These are phyloP conservation scores for Drosophila meridionalis DNA, from an alignment of 2,888 invertebrate species.

Conservation along the genomic window DNA sequence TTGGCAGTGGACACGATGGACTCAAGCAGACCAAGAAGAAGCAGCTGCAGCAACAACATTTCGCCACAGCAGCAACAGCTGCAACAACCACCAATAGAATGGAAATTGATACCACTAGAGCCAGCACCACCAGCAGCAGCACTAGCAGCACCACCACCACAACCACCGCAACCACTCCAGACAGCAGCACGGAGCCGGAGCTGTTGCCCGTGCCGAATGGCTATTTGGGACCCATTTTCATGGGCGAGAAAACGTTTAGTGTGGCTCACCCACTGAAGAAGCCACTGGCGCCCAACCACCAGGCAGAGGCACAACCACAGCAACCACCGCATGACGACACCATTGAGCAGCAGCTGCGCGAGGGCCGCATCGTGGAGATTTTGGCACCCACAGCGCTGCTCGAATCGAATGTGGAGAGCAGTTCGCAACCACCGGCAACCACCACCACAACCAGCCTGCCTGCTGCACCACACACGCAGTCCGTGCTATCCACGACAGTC, in stretches of 20 bases:
- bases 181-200: slow-evolving; percentile 10
- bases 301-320: slow-evolving; percentile 27
- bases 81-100: slow-evolving; percentile 17
- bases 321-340: slow-evolving; percentile 38
- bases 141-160: slow-evolving; percentile 7
- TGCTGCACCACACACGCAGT: slow-evolving; percentile 23
- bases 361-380: slow-evolving; percentile 81
- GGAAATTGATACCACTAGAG: slow-evolving; percentile 1
- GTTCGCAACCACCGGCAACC: slow-evolving; percentile 25
- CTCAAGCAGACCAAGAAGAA: slow-evolving; percentile 83
- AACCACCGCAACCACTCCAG: slow-evolving; percentile 7
- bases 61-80: slow-evolving; percentile 48
- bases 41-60: slow-evolving; percentile 82
- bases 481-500: slow-evolving; percentile 76
- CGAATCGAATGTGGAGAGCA: slow-evolving; percentile 39
- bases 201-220: slow-evolving; percentile 76
- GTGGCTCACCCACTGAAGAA: slow-evolving; percentile 67
- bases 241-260: slow-evolving; percentile 82
- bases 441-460: slow-evolving; percentile 9
- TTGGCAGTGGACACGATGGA: slow-evolving; percentile 83
- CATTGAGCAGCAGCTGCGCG: slow-evolving; percentile 72
- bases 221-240: slow-evolving; percentile 83
- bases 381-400: slow-evolving; percentile 74
- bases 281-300: slow-evolving; percentile 45
- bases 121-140: background rate